Conservation (phyloP, 2,888 invertebrate species). For the Nymphalis urticae region DNA sequence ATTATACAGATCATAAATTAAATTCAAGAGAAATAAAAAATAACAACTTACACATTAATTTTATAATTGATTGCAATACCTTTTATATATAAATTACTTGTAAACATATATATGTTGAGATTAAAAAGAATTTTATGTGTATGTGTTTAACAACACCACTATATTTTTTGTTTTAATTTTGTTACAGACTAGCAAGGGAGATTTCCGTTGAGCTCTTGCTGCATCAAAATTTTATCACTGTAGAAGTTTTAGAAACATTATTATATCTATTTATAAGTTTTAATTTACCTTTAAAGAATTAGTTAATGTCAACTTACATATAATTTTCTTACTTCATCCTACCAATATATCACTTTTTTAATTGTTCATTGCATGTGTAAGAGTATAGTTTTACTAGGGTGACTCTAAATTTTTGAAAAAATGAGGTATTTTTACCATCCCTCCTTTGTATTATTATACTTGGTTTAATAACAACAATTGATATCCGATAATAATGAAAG, state of each 20-base stretch:
- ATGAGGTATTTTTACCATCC: conserved; percentile 9
- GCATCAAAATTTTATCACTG: conserved; percentile 15
- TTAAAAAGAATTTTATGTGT: too few species aligned
- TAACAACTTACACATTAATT: too few species aligned
- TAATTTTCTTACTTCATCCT: conserved; percentile 8
- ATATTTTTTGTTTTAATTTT: too few species aligned
- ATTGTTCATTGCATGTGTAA: conserved; percentile 11
- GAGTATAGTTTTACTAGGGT: conserved; percentile 7
- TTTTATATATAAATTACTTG: too few species aligned
- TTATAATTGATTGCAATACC: too few species aligned
- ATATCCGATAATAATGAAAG: neutral
- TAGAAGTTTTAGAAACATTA: conserved; percentile 8
- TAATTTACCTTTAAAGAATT: conserved; percentile 2
- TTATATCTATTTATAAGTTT: neutral
- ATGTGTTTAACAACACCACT: too few species aligned
- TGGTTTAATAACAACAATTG: neutral
- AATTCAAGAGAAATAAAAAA: too few species aligned
- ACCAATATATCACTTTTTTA: conserved; percentile 25
- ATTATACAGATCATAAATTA: too few species aligned
- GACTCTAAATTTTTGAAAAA: conserved; percentile 5
- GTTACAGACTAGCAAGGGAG: too few species aligned
- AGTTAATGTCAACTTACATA: conserved; percentile 8
- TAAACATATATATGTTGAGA: too few species aligned
- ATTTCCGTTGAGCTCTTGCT: too few species aligned
- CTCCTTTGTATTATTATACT: neutral